Conservation (phyloP, 2,797 vertebrate genomes). For the Tapirus indicus region DNA sequence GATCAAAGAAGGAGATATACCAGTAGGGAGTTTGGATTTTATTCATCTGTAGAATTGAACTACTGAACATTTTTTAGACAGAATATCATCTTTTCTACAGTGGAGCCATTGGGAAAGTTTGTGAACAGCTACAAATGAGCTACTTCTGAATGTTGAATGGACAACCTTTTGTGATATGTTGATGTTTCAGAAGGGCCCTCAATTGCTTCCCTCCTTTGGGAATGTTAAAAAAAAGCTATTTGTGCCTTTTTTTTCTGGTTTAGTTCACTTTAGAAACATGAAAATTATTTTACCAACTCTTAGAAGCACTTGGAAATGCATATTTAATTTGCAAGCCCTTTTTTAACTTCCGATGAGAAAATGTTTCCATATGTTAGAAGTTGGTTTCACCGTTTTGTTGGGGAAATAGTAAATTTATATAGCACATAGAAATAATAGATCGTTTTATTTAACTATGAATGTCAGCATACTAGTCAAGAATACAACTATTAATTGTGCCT, state of each 20-base stretch:
- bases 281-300: not conserved
- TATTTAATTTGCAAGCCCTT: constrained; percentile 6
- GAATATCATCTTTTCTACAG: constrained; percentile 16
- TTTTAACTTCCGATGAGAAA: constrained; percentile 42
- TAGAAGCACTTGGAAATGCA: not conserved
- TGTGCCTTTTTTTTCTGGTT: not conserved
- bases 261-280: not conserved
- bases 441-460: not conserved
- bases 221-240: not conserved
- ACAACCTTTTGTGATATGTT: not conserved
- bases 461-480: not conserved
- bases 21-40: constrained; percentile 11
- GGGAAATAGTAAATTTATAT: constrained; percentile 38
- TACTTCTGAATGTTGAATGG: not conserved
- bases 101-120: constrained; percentile 29
- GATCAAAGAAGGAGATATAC: not conserved
- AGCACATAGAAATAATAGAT: not conserved
- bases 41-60: not conserved
- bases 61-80: not conserved
- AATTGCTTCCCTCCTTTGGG: not conserved
- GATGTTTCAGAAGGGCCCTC: not conserved
- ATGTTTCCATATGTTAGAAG: constrained; percentile 33
- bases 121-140: not conserved
- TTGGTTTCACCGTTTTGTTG: constrained; percentile 25
- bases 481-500: not conserved